Conservation (phyloP, 2,797 vertebrate species). For the Sarcoramphus papa region DNA sequence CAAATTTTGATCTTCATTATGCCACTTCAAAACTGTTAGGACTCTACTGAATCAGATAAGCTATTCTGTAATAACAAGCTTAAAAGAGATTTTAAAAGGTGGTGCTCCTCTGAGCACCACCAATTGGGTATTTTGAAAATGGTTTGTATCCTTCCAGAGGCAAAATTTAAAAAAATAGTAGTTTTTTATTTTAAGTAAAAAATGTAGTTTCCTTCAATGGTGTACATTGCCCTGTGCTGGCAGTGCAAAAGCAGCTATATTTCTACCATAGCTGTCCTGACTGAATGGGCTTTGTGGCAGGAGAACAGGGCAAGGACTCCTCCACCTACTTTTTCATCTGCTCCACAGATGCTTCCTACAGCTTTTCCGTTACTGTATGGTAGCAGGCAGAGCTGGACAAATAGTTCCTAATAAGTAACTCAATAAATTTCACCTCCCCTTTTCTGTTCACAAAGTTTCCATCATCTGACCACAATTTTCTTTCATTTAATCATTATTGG, state of each 20-base stretch:
- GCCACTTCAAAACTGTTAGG: background rate
- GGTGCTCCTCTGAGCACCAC: background rate
- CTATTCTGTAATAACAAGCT: background rate
- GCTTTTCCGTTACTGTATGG: background rate
- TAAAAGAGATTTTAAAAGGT: background rate
- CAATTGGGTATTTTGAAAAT: background rate
- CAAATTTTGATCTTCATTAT: background rate
- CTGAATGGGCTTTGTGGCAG: background rate
- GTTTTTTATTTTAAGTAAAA: background rate
- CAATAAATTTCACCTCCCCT: conserved; percentile 17
- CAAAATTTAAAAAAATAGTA: background rate
- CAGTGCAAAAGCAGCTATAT: background rate
- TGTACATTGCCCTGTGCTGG: background rate
- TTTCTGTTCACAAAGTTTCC: conserved; percentile 25
- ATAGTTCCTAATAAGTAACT: conserved; percentile 8
- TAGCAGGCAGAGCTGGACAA: background rate
- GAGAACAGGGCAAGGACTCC: background rate
- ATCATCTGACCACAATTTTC: conserved; percentile 31
- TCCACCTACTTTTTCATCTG: background rate
- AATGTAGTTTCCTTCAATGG: background rate
- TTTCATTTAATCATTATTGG: conserved; percentile 1
- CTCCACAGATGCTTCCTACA: background rate
- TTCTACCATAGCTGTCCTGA: background rate
- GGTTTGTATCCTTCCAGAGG: background rate
- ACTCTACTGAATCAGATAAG: background rate